Base-by-base conservation (phyloP, 2,797 vertebrate genomes). In the Pachyuromys duprasi region DNA sequence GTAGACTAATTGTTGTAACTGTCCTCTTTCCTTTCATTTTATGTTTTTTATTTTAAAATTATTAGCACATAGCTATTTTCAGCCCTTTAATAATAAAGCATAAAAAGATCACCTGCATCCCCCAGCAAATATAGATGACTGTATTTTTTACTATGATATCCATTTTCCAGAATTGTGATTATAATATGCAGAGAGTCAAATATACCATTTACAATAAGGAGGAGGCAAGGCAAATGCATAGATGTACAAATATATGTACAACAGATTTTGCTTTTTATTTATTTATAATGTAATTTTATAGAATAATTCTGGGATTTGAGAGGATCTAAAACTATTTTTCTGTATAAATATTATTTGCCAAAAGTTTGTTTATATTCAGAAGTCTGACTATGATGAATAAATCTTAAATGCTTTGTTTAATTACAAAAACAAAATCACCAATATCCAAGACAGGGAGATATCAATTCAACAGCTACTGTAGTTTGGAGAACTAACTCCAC, bases 241-340 rank as follows among this genome's bases (percentile, higher is more conserved):
- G 98, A 98, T 98, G 98, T 98, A 98, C 98, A 98, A 98, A 98
- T 98, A 98, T 87, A 76, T 98, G 98, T 99, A 98, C 98, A 98
- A 98, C 98, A 99, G 98, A 98, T 98, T 98, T 98, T 98, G 98
- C 97, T 98, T 98, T 99, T 98, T 98, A 98, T 98, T 99, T 98
- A 99, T 98, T 99, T 98, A 98, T 98, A 98, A 98, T 98, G 98
- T 98, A 98, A 98, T 98, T 99, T 98, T 98, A 98, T 99, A 99
- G 98, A 98, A 98, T 98, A 98, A 98, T 98, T 98, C 98, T 97
- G 98, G 97, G 98, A 98, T 98, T 98, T 98, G 98, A 98, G 97
- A 98, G 98, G 98, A 98, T 98, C 98, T 98, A 98, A 99, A 98
- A 98, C 98, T 98, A 98, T 99, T 98, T 98, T 98, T 98, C 98